Base-by-base conservation (phyloP, 2,888 invertebrate species). In the Geophilus truncorum region DNA sequence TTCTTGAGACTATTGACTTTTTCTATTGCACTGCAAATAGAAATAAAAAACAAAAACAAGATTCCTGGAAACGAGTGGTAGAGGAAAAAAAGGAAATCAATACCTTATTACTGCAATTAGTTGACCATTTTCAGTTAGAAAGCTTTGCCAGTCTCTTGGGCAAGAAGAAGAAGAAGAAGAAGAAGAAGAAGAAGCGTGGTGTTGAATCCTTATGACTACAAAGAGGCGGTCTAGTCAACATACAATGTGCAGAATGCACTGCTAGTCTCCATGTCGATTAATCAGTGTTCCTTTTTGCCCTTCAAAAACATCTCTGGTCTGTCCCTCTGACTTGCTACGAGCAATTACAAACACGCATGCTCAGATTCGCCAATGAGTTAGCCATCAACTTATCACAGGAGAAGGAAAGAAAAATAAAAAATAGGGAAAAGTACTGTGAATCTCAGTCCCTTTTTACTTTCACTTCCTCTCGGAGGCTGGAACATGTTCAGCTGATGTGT, bases 201-300 rank as follows among this genome's bases (percentile, higher is more conserved):
- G 62, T 25, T 62, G 62, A 62, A 62, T 62, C 62, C 62, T 62
- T 62, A 62, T 62, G 62, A 62, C 25, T 25, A 62, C 62, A 62
- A 62, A 62, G 15, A 28, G 62, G 62, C 62, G 62, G 62, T 23
- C 12, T 62, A 62, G 62, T 62, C 62, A 62, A 62, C 62, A 62
- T 62, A 62, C 62, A 62, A 62, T 25, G 62, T 62, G 62, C 62
- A 62, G 62, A 62, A 62, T 62, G 62, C 62, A 62, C 62, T 62
- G 25, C 62, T 25, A 62, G 62, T 62, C 62, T 62, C 62, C 62
- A 62, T 62, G 62, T 62, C 62, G 62, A 62, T 62, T 62, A 62
- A 62, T 62, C 62, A 62, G 62, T 62, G 62, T 62, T 62, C 62
- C 62, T 62, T 62, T 62, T 62, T 62, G 62, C 62, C 62, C 62